Percentiles rank a stretch among this genome's conserved stretches.
These are phyloP conservation scores for Diplazon laetatorius DNA, from an alignment of 2,888 invertebrate genomes.

Conservation along the genomic window DNA sequence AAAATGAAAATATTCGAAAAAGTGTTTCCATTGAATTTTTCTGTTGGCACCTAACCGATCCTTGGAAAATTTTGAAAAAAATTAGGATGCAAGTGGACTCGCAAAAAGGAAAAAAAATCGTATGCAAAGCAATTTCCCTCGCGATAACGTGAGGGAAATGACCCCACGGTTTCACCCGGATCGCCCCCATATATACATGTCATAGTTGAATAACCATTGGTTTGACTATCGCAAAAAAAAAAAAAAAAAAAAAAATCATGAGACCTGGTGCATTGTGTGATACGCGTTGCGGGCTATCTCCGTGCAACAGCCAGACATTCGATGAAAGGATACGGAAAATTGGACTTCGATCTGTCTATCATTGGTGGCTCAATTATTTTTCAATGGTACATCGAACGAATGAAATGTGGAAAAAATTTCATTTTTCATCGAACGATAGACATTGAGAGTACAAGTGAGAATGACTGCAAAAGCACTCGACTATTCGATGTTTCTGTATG, in stretches of 20 bases:
- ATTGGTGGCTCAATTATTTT: conserved; percentile 20
- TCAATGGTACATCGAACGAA: conserved; percentile 3
- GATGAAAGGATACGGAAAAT: conserved; percentile 24
- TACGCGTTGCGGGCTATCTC: conserved; percentile 16
- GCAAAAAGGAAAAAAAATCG: no score
- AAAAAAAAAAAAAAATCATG: conserved; percentile 37
- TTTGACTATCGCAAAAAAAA: conserved; percentile 47
- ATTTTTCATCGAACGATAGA: not conserved
- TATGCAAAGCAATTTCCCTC: conserved; percentile 32
- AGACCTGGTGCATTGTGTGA: conserved; percentile 16
- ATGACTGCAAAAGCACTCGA: no score
- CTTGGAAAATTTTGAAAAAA: no score
- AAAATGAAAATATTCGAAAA: no score
- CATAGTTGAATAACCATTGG: conserved; percentile 39
- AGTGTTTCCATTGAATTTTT: no score
- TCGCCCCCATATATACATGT: conserved; percentile 24
- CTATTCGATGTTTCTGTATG: not conserved
- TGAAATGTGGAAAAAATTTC: conserved; percentile 55
- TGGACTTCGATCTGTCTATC: conserved; percentile 16
- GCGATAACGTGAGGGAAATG: no score
- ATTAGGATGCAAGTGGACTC: no score
- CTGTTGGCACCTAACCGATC: no score
- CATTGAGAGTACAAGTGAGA: not conserved
- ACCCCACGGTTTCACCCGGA: no score
- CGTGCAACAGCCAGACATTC: conserved; percentile 8